These are phyloP conservation scores for Drosophila nikananu DNA, from an alignment of 1,140 invertebrate genomes.

Conservation along the genomic window DNA sequence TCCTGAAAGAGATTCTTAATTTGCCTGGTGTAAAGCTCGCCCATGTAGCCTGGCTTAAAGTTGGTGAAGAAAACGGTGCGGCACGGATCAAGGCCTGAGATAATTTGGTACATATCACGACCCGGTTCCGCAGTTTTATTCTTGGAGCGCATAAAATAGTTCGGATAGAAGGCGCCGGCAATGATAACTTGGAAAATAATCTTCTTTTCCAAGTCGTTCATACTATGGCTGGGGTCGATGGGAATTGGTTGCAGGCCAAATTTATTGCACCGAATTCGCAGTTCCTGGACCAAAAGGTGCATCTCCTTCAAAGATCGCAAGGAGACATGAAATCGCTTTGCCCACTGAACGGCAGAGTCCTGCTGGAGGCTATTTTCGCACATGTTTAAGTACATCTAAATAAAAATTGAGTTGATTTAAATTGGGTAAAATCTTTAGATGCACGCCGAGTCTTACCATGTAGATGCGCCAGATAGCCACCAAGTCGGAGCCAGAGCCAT, in stretches of 20 bases:
- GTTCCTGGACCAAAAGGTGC: slow-evolving; percentile 89
- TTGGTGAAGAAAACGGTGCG: slow-evolving; percentile 91
- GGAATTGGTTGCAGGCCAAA: slow-evolving; percentile 79
- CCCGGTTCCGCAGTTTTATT: slow-evolving; percentile 87
- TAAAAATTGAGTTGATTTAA: not conserved
- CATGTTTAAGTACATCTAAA: slow-evolving; percentile 58
- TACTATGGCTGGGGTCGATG: slow-evolving; percentile 74
- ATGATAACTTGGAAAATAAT: slow-evolving; percentile 89
- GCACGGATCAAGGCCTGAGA: slow-evolving; percentile 91
- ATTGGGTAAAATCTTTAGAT: not conserved
- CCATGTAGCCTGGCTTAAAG: slow-evolving; percentile 90
- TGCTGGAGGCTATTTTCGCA: slow-evolving; percentile 34
- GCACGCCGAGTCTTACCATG: slow-evolving; percentile 86
- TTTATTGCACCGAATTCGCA: slow-evolving; percentile 87
- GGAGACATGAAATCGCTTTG: slow-evolving; percentile 90
- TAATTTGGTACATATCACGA: slow-evolving; percentile 87
- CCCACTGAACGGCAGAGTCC: slow-evolving; percentile 87
- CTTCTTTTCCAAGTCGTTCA: slow-evolving; percentile 86
- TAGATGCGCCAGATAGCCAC: slow-evolving; percentile 94
- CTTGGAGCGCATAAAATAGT: slow-evolving; percentile 91
- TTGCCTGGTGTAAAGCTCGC: slow-evolving; percentile 88
- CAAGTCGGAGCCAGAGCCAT: slow-evolving; percentile 93
- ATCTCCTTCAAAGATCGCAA: slow-evolving; percentile 91
- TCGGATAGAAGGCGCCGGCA: slow-evolving; percentile 94
- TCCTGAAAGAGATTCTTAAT: slow-evolving; percentile 87